phyloP scores from a whole-genome alignment of 2,888 invertebrate genomes.

The Caradrina clavipalpis region DNA sequence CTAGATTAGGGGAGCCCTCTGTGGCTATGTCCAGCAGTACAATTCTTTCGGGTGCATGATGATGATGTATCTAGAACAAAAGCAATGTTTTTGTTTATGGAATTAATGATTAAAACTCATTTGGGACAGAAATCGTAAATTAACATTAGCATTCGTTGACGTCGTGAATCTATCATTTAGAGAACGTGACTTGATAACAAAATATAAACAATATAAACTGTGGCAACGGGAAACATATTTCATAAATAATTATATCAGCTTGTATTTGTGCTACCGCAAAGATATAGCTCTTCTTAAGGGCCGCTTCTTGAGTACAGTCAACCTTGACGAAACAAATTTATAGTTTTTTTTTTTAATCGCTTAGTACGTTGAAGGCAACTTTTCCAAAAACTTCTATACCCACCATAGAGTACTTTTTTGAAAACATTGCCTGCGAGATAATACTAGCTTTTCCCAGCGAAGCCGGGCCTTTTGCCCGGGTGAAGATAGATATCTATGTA shows the following conservation, averaged over 20 bases:
- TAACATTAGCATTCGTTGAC: neutral
- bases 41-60: too few species aligned
- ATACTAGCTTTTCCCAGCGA: too few species aligned
- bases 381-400: too few species aligned
- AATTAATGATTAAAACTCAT: neutral
- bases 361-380: too few species aligned
- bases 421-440: too few species aligned
- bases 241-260: conserved; percentile 18
- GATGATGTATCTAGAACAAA: neutral
- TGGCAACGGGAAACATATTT: conserved; percentile 23
- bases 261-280: neutral
- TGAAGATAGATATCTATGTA: too few species aligned
- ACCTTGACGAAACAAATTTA: neutral
- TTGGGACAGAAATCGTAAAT: conserved; percentile 1
- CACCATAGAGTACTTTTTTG: too few species aligned
- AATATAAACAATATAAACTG: conserved; percentile 9
- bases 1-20: too few species aligned
- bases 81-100: neutral
- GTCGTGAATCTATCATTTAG: conserved; percentile 1
- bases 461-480: too few species aligned
- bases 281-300: neutral
- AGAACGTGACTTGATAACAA: conserved; percentile 20
- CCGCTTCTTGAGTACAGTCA: neutral
- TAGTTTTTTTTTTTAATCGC: too few species aligned
- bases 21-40: too few species aligned